phyloP scores from a whole-genome alignment of 2,797 vertebrate species.

The Streptopelia turtur region DNA sequence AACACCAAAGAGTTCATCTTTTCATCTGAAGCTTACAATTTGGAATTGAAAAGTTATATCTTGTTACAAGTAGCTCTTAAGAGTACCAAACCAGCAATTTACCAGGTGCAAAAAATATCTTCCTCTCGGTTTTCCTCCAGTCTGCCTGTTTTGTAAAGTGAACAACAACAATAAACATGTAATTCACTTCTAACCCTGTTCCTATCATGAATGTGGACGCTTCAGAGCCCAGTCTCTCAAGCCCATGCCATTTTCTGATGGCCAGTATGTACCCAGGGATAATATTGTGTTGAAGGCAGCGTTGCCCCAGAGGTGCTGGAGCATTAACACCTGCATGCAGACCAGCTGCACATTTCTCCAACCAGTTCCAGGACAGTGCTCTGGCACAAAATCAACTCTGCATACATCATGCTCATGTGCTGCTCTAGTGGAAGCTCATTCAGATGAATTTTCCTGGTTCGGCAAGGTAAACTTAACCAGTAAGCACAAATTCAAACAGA shows the following conservation, averaged over 20 bases:
- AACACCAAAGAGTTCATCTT: not conserved
- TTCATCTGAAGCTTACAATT: not conserved
- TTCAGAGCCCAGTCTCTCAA: not conserved
- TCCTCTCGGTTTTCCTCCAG: not conserved
- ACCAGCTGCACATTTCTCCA: not conserved
- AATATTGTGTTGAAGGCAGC: not conserved
- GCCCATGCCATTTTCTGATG: not conserved
- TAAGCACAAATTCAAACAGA: not conserved
- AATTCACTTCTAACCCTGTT: not conserved
- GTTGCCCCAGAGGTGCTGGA: not conserved
- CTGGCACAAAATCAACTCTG: not conserved
- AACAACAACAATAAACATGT: not conserved
- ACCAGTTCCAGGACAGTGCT: not conserved
- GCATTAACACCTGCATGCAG: not conserved
- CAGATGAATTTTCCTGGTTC: not conserved
- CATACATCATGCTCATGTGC: fast-evolving
- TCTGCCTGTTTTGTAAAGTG: not conserved
- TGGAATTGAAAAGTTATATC: not conserved
- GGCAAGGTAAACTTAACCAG: not conserved
- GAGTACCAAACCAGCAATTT: not conserved
- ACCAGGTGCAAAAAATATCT: not conserved
- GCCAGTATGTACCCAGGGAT: fast-evolving
- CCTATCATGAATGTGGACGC: not conserved
- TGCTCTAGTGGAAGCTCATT: not conserved
- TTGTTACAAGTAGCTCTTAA: not conserved